Conservation (phyloP, 2,888 invertebrate genomes). For the Allophyes oxyacanthae region DNA sequence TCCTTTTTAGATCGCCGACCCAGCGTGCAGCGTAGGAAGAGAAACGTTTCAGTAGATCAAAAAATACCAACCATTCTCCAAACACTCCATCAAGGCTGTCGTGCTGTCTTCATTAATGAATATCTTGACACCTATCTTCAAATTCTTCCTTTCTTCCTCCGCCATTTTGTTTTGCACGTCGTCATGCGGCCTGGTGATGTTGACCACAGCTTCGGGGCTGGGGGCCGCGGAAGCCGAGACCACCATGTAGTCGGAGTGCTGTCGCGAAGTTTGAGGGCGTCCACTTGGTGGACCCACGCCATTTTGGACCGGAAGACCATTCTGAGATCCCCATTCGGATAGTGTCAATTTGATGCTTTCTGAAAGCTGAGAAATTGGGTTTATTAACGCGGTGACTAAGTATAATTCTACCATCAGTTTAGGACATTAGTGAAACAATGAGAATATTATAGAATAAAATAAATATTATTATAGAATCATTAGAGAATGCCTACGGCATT, state of each 20-base stretch:
- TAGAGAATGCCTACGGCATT: too few relatives aligned
- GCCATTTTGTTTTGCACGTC: constrained; percentile 91
- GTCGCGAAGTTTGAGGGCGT: constrained; percentile 61
- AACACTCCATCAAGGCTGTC: constrained; percentile 91
- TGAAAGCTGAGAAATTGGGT: constrained; percentile 74
- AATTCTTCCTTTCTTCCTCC: constrained; percentile 92
- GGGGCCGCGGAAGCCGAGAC: constrained; percentile 68
- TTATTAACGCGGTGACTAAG: not conserved
- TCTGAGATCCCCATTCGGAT: constrained; percentile 81
- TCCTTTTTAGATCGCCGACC: too few relatives aligned
- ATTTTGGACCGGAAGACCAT: constrained; percentile 69
- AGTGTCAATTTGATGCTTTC: constrained; percentile 86
- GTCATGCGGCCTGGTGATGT: constrained; percentile 89
- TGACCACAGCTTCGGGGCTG: constrained; percentile 76
- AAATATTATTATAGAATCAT: too few relatives aligned
- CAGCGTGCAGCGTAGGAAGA: too few relatives aligned
- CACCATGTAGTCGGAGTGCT: constrained; percentile 77
- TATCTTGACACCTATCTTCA: constrained; percentile 96
- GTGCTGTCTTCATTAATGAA: constrained; percentile 93
- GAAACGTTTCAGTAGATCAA: not conserved
- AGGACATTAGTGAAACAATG: too few relatives aligned
- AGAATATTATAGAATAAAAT: too few relatives aligned
- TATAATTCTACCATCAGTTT: too few relatives aligned
- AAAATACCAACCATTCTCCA: constrained; percentile 91
- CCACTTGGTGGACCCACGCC: constrained; percentile 65